A percentile compares a stretch with the other conserved stretches of the same genome.
These are phyloP conservation scores for Mizuhopecten yessoensis DNA, from an alignment of 1,140 invertebrate genomes.

Conservation along the genomic window DNA sequence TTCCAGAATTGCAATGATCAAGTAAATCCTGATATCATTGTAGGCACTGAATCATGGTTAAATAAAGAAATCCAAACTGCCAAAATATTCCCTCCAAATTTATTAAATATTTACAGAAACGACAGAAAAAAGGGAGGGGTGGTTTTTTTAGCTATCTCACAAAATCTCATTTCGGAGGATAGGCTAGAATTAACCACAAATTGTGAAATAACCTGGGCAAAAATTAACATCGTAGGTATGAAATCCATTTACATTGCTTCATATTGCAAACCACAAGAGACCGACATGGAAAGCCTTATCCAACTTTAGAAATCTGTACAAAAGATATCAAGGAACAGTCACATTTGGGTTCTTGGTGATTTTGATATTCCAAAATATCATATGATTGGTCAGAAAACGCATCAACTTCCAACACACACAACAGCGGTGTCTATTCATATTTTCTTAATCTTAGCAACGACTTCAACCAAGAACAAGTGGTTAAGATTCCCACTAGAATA, in stretches of 20 bases:
- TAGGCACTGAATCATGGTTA: constrained; percentile 44
- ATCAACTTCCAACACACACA: too few species aligned
- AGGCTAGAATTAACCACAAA: neutral
- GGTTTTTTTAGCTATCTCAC: neutral
- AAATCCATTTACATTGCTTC: neutral
- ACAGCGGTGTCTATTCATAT: too few species aligned
- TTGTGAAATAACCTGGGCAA: constrained; percentile 26
- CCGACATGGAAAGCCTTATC: too few species aligned
- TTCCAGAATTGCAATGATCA: constrained; percentile 30
- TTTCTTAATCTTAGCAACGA: too few species aligned
- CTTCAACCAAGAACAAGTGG: too few species aligned
- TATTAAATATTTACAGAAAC: constrained; percentile 41
- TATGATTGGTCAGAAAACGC: too few species aligned
- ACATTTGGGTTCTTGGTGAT: too few species aligned
- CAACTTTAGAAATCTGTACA: too few species aligned
- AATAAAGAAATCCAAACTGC: neutral
- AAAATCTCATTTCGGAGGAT: neutral
- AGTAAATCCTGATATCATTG: constrained; percentile 48
- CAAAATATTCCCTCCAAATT: constrained; percentile 23
- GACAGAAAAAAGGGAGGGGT: neutral
- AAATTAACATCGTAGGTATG: constrained; percentile 26
- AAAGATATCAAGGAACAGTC: too few species aligned
- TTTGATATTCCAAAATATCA: too few species aligned
- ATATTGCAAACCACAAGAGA: too few species aligned
- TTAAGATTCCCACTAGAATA: too few species aligned